These are phyloP conservation scores for Pipistrellus pygmaeus DNA, from an alignment of 2,797 vertebrate genomes.

Conservation along the genomic window DNA sequence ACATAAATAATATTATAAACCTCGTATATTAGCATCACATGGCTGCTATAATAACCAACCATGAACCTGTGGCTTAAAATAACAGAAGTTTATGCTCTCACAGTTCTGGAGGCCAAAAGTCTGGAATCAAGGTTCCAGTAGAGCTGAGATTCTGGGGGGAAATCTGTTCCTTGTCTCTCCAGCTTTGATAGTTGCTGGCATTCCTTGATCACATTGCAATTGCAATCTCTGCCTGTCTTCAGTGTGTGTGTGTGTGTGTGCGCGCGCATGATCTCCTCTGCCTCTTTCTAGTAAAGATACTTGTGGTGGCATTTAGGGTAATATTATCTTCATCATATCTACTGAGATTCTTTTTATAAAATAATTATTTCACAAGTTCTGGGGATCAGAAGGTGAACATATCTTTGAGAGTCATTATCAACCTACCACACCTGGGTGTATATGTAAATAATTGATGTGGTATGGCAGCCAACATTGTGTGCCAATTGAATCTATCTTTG, in stretches of 20 bases:
- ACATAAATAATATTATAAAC: constrained; percentile 20
- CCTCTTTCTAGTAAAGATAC: neutral
- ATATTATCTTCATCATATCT: constrained; percentile 4
- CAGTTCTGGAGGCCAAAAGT: neutral
- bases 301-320: neutral
- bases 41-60: neutral
- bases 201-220: neutral
- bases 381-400: neutral
- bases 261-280: neutral
- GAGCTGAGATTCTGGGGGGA: neutral
- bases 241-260: neutral
- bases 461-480: neutral
- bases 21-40: neutral
- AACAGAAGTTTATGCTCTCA: neutral
- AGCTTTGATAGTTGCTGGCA: neutral
- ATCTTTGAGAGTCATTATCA: neutral
- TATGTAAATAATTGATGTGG: neutral
- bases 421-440: neutral
- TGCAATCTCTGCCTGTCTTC: neutral
- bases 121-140: neutral
- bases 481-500: neutral
- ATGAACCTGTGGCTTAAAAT: neutral
- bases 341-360: constrained; percentile 15
- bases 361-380: neutral
- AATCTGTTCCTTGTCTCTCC: neutral